Evolutionary conservation across 2,888 invertebrate genomes (phyloP).

Genomic region (Oscheius sp.): DNA sequence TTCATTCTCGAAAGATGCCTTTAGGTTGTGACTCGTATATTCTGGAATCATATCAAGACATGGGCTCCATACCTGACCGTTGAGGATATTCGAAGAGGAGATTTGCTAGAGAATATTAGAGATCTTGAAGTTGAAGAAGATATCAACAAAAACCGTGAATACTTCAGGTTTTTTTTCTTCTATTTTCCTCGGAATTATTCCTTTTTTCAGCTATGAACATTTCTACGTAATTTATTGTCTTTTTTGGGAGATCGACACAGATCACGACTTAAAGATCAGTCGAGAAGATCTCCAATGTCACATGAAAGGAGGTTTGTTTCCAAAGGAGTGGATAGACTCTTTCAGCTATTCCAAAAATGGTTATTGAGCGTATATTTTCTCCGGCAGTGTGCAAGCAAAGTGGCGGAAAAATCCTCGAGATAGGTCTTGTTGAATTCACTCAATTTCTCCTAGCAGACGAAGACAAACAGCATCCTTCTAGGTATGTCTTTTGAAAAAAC

Average conservation of each 20-base stretch:
- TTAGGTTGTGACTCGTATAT: slow-evolving; percentile 94
- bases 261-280: slow-evolving; percentile 95
- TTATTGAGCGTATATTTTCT: slow-evolving; percentile 95
- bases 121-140: slow-evolving; percentile 58
- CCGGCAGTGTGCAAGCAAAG: slow-evolving; percentile 80
- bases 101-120: slow-evolving; percentile 73
- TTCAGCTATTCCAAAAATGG: slow-evolving; percentile 90
- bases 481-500: too few relatives aligned
- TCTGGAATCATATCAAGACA: slow-evolving; percentile 93
- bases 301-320: slow-evolving; percentile 85
- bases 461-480: slow-evolving; percentile 91
- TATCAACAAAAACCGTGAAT: slow-evolving; percentile 56
- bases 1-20: slow-evolving; percentile 40
- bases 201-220: slow-evolving; percentile 94
- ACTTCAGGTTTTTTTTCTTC: slow-evolving; percentile 45
- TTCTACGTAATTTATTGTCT: slow-evolving; percentile 99
- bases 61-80: slow-evolving; percentile 93
- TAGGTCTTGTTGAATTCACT: slow-evolving; percentile 98
- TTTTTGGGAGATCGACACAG: slow-evolving; percentile 98
- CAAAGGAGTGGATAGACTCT: slow-evolving; percentile 55
- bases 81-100: slow-evolving; percentile 87
- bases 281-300: slow-evolving; percentile 85
- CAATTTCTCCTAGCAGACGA: slow-evolving; percentile 99
- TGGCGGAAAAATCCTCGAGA: slow-evolving; percentile 71
- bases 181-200: too few relatives aligned